Conservation (phyloP, 2,888 invertebrate species). For the Bugulina stolonifera region DNA sequence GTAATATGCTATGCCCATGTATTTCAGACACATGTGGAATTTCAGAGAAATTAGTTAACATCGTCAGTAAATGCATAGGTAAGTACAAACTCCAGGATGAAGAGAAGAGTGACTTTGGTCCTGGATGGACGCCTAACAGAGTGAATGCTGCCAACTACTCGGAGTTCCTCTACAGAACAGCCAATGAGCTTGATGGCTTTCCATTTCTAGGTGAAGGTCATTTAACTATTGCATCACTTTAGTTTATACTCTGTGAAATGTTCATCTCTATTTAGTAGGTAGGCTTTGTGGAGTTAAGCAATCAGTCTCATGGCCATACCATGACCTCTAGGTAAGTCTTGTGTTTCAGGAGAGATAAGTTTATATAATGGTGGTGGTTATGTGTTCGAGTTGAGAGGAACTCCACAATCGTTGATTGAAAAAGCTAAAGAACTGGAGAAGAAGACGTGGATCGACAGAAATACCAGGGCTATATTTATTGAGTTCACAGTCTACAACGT, state of each 20-base stretch:
- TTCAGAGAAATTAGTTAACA: conserved; percentile 31
- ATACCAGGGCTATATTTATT: conserved; percentile 57
- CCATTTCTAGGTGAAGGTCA: conserved; percentile 53
- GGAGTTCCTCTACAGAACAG: conserved; percentile 45
- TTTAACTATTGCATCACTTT: too few species aligned
- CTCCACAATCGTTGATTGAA: conserved; percentile 37
- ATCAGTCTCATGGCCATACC: too few species aligned
- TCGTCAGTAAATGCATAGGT: conserved; percentile 41
- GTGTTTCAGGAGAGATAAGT: conserved; percentile 42
- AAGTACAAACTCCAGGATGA: conserved; percentile 39
- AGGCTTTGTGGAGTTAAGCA: too few species aligned
- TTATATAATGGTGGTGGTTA: conserved; percentile 57
- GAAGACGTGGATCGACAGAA: conserved; percentile 55
- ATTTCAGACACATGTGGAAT: conserved; percentile 35
- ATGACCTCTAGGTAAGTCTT: too few species aligned
- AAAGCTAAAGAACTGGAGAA: conserved; percentile 46
- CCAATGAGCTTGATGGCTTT: conserved; percentile 49
- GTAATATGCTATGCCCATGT: too few species aligned
- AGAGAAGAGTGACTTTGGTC: conserved; percentile 38
- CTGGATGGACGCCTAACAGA: conserved; percentile 36
- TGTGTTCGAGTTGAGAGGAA: conserved; percentile 49
- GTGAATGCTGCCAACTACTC: conserved; percentile 20
- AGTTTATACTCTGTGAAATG: too few species aligned
- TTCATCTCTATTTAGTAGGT: too few species aligned
- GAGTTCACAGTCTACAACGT: conserved; percentile 58